phyloP scores from a whole-genome alignment of 2,888 invertebrate species.

The Ichneumoninae sp. region DNA sequence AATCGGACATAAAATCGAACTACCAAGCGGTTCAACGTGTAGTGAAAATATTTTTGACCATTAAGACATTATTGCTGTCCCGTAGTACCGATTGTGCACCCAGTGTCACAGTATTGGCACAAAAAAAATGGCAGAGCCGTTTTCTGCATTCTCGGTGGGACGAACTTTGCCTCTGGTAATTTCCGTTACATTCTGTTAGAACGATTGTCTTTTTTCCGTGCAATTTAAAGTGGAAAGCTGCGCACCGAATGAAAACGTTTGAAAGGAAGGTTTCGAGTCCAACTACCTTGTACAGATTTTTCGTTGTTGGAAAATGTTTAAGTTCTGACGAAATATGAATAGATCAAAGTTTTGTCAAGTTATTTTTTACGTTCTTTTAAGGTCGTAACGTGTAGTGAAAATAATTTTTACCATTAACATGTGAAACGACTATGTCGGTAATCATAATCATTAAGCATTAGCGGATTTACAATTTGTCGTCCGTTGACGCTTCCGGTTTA shows the following conservation, averaged over 20 bases:
- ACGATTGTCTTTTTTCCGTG: neutral
- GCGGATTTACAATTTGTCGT: too few species aligned
- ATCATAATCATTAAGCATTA: too few species aligned
- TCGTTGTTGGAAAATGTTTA: neutral
- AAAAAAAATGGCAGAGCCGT: neutral
- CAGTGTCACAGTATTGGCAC: neutral
- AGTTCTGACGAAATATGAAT: neutral
- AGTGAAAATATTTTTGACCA: neutral
- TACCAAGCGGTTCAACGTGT: slow-evolving; percentile 29
- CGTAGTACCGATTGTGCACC: neutral
- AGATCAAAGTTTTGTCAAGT: neutral
- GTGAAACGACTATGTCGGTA: too few species aligned
- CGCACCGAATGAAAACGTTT: neutral
- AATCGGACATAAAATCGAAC: slow-evolving; percentile 62
- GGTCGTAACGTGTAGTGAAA: neutral
- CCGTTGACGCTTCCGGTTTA: too few species aligned
- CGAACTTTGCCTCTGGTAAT: neutral
- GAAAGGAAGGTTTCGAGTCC: neutral
- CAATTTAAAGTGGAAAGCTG: neutral
- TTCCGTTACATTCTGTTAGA: neutral
- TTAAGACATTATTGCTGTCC: neutral
- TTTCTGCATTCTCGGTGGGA: neutral
- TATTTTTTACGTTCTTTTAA: neutral
- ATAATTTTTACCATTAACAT: too few species aligned
- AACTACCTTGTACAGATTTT: neutral